phyloP scores from a whole-genome alignment of 2,888 invertebrate species.

The Sarcophaga caerulescens region DNA sequence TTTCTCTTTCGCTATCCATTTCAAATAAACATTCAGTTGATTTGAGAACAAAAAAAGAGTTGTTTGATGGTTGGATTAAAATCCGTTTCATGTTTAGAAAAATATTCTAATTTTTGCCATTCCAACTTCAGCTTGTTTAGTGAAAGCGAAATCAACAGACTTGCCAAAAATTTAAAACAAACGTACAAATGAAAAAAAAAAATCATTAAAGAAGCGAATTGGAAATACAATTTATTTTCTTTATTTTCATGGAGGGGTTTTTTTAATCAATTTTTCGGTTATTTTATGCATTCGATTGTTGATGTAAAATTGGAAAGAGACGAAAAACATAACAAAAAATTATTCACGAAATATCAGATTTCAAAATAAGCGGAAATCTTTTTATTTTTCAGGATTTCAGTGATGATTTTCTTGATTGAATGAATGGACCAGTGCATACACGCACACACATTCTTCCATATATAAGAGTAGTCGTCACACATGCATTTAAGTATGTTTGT shows the following conservation, averaged over 20 bases:
- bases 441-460: background rate
- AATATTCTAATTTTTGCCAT: no score
- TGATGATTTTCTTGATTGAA: constrained; percentile 19
- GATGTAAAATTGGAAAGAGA: constrained; percentile 11
- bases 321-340: background rate
- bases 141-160: no score
- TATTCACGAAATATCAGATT: constrained; percentile 10
- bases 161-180: no score
- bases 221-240: background rate
- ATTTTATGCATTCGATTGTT: constrained; percentile 28
- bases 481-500: background rate
- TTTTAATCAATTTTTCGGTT: constrained; percentile 31
- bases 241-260: background rate
- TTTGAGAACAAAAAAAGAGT: no score
- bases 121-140: no score
- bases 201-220: background rate
- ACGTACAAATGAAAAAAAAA: no score
- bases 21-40: no score
- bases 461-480: background rate
- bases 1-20: no score
- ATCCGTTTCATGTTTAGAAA: no score
- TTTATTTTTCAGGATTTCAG: background rate
- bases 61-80: no score
- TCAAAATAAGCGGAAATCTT: constrained; percentile 5
- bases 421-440: background rate